These are phyloP conservation scores for Brevimyrus niger DNA, from an alignment of 2,113 vertebrate species.

Conservation along the genomic window DNA sequence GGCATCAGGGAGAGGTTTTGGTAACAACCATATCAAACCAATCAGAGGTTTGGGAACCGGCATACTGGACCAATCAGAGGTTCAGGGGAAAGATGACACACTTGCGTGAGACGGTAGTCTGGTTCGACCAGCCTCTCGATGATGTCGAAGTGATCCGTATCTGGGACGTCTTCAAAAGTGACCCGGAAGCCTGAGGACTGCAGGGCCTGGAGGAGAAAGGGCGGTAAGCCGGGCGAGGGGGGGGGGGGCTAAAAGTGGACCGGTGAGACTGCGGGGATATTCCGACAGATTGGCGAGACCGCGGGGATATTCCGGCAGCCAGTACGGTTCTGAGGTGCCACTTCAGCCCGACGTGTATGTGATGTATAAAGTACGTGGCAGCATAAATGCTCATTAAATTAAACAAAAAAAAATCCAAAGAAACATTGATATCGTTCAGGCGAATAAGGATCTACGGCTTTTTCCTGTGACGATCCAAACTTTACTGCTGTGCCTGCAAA, in stretches of 20 bases:
- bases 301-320: too few relatives aligned
- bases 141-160: conserved; percentile 64
- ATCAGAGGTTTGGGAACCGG: background rate
- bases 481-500: background rate
- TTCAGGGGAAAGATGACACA: conserved; percentile 20
- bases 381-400: background rate
- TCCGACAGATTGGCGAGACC: too few relatives aligned
- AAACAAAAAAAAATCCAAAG: background rate
- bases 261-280: too few relatives aligned
- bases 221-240: too few relatives aligned
- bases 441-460: background rate
- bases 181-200: conserved; percentile 49
- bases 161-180: conserved; percentile 52
- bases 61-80: background rate
- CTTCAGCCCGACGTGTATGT: background rate
- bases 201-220: conserved; percentile 40
- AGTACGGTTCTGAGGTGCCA: background rate
- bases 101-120: conserved; percentile 61
- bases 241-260: background rate
- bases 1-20: background rate
- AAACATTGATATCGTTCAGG: background rate
- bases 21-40: background rate
- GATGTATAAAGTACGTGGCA: background rate
- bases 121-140: conserved; percentile 57
- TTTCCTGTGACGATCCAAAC: background rate